These are phyloP conservation scores for Ahaetulla prasina DNA, from an alignment of 2,113 vertebrate genomes.

Conservation along the genomic window DNA sequence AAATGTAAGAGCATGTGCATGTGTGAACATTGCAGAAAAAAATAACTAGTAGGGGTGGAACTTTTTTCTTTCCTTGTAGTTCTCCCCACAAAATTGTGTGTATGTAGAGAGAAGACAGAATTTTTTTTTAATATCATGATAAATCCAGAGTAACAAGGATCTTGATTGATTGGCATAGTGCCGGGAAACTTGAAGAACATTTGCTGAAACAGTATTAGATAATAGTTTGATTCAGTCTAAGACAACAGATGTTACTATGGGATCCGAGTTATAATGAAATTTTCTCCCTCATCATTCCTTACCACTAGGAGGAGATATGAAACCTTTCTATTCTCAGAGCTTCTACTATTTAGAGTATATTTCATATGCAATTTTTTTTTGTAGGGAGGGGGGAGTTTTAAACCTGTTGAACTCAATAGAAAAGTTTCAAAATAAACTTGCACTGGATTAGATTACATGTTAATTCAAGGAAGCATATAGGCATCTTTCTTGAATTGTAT, in stretches of 20 bases:
- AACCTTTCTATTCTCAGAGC: neutral
- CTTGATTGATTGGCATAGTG: neutral
- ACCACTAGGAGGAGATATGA: slow-evolving; percentile 3
- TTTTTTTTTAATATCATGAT: neutral
- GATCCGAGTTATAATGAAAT: neutral
- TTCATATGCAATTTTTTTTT: neutral
- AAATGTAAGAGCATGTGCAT: neutral
- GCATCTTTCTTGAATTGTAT: neutral
- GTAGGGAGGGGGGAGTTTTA: neutral
- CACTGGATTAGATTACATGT: neutral
- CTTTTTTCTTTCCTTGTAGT: neutral
- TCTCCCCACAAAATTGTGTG: neutral
- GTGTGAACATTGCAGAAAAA: neutral
- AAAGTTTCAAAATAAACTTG: neutral
- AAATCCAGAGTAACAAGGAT: neutral
- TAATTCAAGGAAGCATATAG: neutral
- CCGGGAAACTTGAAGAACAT: neutral
- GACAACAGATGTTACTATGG: neutral
- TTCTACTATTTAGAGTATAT: neutral
- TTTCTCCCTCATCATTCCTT: neutral
- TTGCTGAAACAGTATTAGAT: neutral
- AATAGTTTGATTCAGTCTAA: neutral
- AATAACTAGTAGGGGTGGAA: neutral
- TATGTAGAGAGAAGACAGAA: neutral
- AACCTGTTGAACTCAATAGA: neutral